phyloP scores from a whole-genome alignment of 2,797 vertebrate genomes.

The Lycodopsis pacificus region DNA sequence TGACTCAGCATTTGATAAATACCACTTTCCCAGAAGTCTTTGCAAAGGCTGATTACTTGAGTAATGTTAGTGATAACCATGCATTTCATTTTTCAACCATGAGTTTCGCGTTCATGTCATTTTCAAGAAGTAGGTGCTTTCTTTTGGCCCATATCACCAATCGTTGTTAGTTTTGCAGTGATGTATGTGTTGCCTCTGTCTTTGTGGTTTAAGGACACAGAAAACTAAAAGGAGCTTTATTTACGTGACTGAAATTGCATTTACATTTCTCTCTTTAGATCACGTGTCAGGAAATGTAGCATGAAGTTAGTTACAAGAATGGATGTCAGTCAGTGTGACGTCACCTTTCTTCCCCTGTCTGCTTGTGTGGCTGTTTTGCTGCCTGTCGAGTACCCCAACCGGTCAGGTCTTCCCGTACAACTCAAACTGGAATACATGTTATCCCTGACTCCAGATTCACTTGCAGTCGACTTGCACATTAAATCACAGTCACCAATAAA shows the following conservation, averaged over 20 bases:
- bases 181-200: no score
- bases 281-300: background rate
- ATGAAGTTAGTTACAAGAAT: background rate
- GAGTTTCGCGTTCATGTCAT: background rate
- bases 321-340: background rate
- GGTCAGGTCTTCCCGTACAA: background rate
- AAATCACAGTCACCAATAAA: no score
- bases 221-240: background rate
- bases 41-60: background rate
- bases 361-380: conserved; percentile 21
- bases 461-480: no score
- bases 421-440: background rate
- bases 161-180: no score
- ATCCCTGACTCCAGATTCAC: no score
- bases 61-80: background rate
- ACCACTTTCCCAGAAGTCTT: background rate
- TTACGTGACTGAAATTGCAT: background rate
- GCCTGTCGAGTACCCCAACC: conserved; percentile 15
- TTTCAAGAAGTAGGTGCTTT: background rate
- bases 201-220: no score
- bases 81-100: background rate
- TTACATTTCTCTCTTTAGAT: background rate
- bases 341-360: conserved; percentile 26
- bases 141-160: no score
- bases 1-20: conserved; percentile 2